Base-by-base conservation (phyloP, 2,797 vertebrate genomes). In the Monodelphis domestica region DNA sequence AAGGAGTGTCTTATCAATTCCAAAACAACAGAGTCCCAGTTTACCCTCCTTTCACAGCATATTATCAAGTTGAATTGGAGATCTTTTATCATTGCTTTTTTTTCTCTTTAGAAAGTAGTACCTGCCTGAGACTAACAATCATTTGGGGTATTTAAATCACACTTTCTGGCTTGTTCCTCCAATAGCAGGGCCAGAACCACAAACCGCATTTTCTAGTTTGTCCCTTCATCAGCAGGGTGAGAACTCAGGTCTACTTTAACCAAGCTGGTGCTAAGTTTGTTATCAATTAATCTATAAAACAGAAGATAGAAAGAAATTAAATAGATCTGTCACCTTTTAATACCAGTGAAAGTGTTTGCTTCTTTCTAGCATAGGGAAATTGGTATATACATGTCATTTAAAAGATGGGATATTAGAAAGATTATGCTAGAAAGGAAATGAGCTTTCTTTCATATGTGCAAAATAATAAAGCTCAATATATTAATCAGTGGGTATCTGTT, bases 221-320 rank as follows among this genome's bases (percentile, higher is more conserved):
- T 78, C 70, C 38, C 21, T 78, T 78, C 6, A 78, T 45, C 70
- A 78, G 6, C 24, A 78, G 70, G 17, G 4, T 38, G 17, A 45
- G 38, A 24, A 78, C 7, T 15, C 38, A 78, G 70, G 0, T 45
- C 70, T 24, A 10, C 17, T 78, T 24, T 78, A 78, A 38, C n/a
- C 70, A 45, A 45, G 38, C 2, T 78, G 2, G 70, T 45, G n/a
- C 17, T 45, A 45, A 24, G 17, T 78, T 78, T 45, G 38, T n/a
- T 78, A 45, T 24, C 70, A 78, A 10, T 78, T 45, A 78, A 78
- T 10, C 17, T 45, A 78, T n/a, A 78, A 45, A 45, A 7, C 21
- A 92, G 24, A 56, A 53, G 94, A 59, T 0, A 92, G 3, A 53
- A 53, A 28, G 52, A 92, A 95, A 94, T 93, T 88, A 89, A 96